Evolutionary conservation across 2,113 vertebrate genomes (phyloP).

Genomic region (Coracopsis vasa): DNA sequence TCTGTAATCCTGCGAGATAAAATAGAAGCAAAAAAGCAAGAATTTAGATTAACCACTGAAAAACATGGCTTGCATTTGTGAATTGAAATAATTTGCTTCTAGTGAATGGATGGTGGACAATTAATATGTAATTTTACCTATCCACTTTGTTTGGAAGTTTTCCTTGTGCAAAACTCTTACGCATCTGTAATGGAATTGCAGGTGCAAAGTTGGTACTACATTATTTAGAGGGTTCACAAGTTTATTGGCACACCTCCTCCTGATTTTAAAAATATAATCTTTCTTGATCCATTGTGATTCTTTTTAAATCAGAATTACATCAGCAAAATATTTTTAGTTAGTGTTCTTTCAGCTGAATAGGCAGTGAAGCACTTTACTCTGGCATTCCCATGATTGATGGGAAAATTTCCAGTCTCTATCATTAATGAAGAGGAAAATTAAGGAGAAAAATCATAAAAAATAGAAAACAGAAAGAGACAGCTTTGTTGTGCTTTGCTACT

Average conservation of each 20-base stretch:
- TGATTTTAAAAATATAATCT: not conserved
- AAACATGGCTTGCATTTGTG: not conserved
- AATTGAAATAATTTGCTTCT: not conserved
- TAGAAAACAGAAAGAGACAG: not conserved
- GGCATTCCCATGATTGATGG: not conserved
- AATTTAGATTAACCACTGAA: not conserved
- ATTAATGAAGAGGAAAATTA: not conserved
- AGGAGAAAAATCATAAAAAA: not conserved
- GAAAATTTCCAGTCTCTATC: not conserved
- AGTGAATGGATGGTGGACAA: not conserved
- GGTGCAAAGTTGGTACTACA: not conserved
- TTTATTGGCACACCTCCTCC: not conserved
- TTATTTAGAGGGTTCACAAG: not conserved
- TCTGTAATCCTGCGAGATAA: not conserved
- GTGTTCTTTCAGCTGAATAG: not conserved
- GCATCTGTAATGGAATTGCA: not conserved
- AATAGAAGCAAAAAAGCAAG: not conserved
- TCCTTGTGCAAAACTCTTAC: not conserved
- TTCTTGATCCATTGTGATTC: not conserved
- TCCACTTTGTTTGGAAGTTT: not conserved
- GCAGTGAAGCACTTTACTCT: not conserved
- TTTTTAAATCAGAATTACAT: not conserved
- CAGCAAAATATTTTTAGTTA: not conserved
- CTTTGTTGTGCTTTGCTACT: not conserved
- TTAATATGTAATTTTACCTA: not conserved